Evolutionary conservation across 2,113 vertebrate genomes (phyloP).

Genomic region (Mungos mungo): DNA sequence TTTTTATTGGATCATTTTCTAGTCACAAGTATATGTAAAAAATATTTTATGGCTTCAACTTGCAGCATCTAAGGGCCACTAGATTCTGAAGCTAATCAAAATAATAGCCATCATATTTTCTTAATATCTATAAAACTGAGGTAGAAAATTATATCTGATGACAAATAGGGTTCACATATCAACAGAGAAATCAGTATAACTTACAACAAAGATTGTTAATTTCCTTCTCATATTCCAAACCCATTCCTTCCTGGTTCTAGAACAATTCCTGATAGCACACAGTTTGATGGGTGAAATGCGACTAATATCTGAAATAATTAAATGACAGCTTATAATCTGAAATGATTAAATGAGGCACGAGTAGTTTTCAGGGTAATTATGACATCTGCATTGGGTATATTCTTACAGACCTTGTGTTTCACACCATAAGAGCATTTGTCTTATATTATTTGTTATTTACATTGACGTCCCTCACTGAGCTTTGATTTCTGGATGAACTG

Average conservation of each 20-base stretch:
- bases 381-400: not conserved
- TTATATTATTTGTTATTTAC: not conserved
- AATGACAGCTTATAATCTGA: not conserved
- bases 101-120: conserved; percentile 51
- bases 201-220: not conserved
- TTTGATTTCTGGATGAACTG: not conserved
- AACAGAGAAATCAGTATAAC: not conserved
- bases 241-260: not conserved
- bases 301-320: not conserved
- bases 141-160: conserved; percentile 22
- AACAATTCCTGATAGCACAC: not conserved
- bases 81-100: conserved; percentile 37
- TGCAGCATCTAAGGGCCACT: conserved; percentile 14
- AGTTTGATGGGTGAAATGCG: not conserved
- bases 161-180: not conserved
- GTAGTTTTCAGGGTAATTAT: not conserved
- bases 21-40: conserved; percentile 41
- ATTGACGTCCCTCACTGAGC: not conserved
- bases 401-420: not conserved
- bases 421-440: not conserved
- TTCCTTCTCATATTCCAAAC: not conserved
- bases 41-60: conserved; percentile 33
- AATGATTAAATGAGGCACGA: not conserved
- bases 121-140: conserved; percentile 41
- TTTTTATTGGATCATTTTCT: conserved; percentile 61